A percentile compares a stretch with the other conserved stretches of the same genome.
These are phyloP conservation scores for Hedya salicella DNA, from an alignment of 2,888 invertebrate genomes.

Conservation along the genomic window DNA sequence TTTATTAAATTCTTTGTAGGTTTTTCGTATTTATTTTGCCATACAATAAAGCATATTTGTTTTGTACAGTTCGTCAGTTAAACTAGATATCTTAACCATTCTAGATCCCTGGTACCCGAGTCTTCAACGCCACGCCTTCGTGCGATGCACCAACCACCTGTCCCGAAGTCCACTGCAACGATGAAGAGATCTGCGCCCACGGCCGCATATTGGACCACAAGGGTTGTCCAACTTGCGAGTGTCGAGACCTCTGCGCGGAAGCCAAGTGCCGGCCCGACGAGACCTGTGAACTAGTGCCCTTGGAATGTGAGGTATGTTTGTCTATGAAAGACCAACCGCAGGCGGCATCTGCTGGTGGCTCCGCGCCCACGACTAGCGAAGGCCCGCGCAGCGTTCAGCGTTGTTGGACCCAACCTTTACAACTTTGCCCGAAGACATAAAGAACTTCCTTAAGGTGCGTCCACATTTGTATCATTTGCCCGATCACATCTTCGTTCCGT, in stretches of 20 bases:
- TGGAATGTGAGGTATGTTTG: slow-evolving; percentile 72
- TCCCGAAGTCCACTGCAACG: slow-evolving; percentile 63
- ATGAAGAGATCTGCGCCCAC: slow-evolving; percentile 66
- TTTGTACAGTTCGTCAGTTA: not conserved
- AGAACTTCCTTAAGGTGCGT: too few relatives aligned
- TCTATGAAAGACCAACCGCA: too few relatives aligned
- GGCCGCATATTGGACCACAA: slow-evolving; percentile 72
- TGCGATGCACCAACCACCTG: slow-evolving; percentile 69
- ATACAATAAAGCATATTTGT: too few relatives aligned
- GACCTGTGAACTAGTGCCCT: slow-evolving; percentile 73
- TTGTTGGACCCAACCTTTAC: too few relatives aligned
- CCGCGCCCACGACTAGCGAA: too few relatives aligned
- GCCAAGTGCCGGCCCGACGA: slow-evolving; percentile 88
- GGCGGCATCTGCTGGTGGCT: too few relatives aligned
- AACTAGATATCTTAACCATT: slow-evolving; percentile 3
- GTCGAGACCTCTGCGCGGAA: slow-evolving; percentile 91
- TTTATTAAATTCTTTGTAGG: too few relatives aligned
- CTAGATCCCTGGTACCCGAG: slow-evolving; percentile 86
- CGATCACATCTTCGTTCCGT: too few relatives aligned
- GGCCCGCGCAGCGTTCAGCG: too few relatives aligned
- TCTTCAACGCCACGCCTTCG: slow-evolving; percentile 83
- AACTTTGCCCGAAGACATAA: too few relatives aligned
- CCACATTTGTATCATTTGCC: too few relatives aligned
- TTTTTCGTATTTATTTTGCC: too few relatives aligned
- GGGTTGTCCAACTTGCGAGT: slow-evolving; percentile 91